Evolutionary conservation across 1,140 invertebrate species (phyloP).

Genomic region (Ceratosolen fusciceps): DNA sequence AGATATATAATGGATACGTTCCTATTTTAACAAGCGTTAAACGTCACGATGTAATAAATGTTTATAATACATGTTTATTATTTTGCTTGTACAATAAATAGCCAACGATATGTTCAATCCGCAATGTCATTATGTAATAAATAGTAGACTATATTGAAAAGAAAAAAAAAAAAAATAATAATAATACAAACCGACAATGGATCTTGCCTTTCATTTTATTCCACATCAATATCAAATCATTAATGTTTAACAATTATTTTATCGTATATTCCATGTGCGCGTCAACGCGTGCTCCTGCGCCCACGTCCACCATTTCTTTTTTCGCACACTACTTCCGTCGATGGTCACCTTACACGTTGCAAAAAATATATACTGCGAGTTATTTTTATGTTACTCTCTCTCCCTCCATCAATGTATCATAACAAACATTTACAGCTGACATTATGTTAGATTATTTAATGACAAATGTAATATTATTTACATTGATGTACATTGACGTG

Average conservation of each 20-base stretch:
- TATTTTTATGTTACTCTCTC: no score
- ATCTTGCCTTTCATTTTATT: conserved; percentile 27
- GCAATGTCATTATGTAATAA: conserved; percentile 17
- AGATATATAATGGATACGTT: background rate
- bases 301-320: background rate
- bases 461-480: background rate
- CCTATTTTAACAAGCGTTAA: conserved; percentile 28
- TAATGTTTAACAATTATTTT: conserved; percentile 1
- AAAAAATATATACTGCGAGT: no score
- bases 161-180: no score
- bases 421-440: background rate
- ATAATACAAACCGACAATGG: conserved; percentile 35
- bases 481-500: background rate
- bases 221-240: background rate
- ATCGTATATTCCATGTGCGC: background rate
- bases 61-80: conserved; percentile 36
- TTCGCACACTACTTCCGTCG: background rate
- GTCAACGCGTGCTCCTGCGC: background rate
- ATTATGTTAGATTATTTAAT: background rate
- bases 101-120: background rate
- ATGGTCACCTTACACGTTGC: background rate
- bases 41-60: conserved; percentile 4
- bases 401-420: no score
- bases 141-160: conserved; percentile 29
- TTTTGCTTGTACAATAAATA: conserved; percentile 17